These are phyloP conservation scores for Teleogryllus oceanicus DNA, from an alignment of 2,888 invertebrate genomes.

Conservation along the genomic window DNA sequence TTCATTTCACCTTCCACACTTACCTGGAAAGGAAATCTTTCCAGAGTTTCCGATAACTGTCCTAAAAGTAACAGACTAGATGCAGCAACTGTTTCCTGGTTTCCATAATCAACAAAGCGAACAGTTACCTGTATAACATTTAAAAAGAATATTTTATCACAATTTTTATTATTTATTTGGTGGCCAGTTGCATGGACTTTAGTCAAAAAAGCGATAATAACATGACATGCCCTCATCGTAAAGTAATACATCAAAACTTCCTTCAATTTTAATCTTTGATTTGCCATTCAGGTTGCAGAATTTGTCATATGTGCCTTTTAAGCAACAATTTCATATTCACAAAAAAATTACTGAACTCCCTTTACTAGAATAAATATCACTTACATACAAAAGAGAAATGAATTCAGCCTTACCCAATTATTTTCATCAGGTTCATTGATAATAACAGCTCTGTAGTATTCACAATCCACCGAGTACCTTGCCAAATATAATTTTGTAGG, in stretches of 20 bases:
- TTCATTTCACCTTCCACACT: slow-evolving; percentile 20
- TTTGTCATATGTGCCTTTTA: no score
- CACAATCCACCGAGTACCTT: slow-evolving; percentile 45
- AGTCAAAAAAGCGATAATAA: no score
- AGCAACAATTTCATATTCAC: background rate
- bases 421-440: slow-evolving; percentile 47
- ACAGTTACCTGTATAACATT: slow-evolving; percentile 40
- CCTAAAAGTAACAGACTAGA: slow-evolving; percentile 46
- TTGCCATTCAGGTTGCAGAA: no score
- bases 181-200: no score
- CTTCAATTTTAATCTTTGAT: no score
- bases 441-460: slow-evolving; percentile 53
- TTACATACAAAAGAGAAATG: background rate
- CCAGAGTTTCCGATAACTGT: slow-evolving; percentile 46
- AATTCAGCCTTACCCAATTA: slow-evolving; percentile 37
- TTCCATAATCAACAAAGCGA: slow-evolving; percentile 56
- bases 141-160: background rate
- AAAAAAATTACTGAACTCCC: background rate
- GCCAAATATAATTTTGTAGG: slow-evolving; percentile 52
- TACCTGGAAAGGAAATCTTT: slow-evolving; percentile 50
- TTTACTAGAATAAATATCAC: no score
- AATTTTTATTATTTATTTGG: no score
- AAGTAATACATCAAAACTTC: no score
- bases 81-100: slow-evolving; percentile 47
- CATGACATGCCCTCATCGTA: no score